phyloP scores from a whole-genome alignment of 2,888 invertebrate genomes.

The Rotaria socialis region DNA sequence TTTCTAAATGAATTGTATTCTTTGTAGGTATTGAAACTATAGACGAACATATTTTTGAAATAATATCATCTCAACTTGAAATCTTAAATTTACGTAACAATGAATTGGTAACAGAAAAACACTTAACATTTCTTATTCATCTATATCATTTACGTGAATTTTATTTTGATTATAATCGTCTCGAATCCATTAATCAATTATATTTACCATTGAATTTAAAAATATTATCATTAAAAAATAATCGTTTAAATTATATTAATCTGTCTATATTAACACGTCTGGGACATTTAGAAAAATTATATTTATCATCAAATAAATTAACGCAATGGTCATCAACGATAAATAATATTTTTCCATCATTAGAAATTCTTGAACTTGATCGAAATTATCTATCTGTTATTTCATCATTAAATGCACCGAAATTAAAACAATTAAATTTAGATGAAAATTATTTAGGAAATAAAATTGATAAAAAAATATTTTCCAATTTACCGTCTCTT shows the following conservation, averaged over 20 bases:
- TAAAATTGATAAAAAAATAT: constrained; percentile 2
- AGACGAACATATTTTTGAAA: constrained; percentile 32
- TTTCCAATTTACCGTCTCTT: neutral
- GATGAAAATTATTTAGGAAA: constrained; percentile 6
- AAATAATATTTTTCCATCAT: constrained; percentile 11
- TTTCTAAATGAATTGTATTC: neutral
- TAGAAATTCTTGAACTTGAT: constrained; percentile 34
- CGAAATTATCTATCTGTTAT: neutral
- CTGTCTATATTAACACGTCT: neutral
- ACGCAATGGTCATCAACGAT: constrained; percentile 7
- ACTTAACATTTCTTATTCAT: constrained; percentile 36
- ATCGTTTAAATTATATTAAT: constrained; percentile 25
- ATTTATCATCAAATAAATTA: constrained; percentile 14
- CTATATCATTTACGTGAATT: constrained; percentile 30
- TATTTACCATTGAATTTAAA: constrained; percentile 25
- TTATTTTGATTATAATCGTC: constrained; percentile 18
- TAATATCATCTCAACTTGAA: neutral
- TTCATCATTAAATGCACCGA: neutral
- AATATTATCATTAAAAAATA: constrained; percentile 25
- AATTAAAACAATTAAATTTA: constrained; percentile 37
- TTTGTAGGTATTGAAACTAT: constrained; percentile 24
- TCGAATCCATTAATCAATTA: constrained; percentile 10
- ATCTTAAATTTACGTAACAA: constrained; percentile 29
- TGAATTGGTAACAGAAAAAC: constrained; percentile 25
- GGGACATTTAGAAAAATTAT: constrained; percentile 23